These are phyloP conservation scores for Phthorimaea operculella DNA, from an alignment of 1,140 invertebrate genomes.

Conservation along the genomic window DNA sequence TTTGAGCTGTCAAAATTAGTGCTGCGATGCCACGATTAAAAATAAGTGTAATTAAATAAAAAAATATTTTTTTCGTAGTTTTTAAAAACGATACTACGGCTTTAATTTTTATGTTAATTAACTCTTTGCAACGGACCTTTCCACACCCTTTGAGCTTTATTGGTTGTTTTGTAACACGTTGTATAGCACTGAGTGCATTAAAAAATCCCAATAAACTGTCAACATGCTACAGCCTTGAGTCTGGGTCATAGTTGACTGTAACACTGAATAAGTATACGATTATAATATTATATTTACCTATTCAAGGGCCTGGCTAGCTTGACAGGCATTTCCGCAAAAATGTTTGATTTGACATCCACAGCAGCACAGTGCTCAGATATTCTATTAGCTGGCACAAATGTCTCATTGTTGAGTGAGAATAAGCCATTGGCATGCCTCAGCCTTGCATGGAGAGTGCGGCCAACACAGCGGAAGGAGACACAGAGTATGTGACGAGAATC, in stretches of 20 bases:
- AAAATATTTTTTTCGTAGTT: too few relatives aligned
- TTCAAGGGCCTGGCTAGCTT: constrained; percentile 61
- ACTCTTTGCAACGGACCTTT: too few relatives aligned
- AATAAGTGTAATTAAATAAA: too few relatives aligned
- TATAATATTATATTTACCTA: constrained; percentile 36
- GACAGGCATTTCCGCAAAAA: constrained; percentile 59
- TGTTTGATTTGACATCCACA: constrained; percentile 56
- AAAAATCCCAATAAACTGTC: too few relatives aligned
- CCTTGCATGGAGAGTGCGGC: constrained; percentile 54
- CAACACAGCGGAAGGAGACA: constrained; percentile 61
- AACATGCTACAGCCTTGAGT: neutral
- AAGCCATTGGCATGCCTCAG: constrained; percentile 59
- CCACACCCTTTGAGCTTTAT: too few relatives aligned
- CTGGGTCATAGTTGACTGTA: neutral
- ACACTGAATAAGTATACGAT: neutral
- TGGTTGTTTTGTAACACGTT: too few relatives aligned
- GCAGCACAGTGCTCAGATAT: constrained; percentile 62
- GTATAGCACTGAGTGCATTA: too few relatives aligned
- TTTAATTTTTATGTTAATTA: too few relatives aligned
- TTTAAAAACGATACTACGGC: too few relatives aligned
- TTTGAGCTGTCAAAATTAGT: too few relatives aligned
- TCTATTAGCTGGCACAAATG: constrained; percentile 59
- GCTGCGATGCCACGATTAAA: too few relatives aligned
- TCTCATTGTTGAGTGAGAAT: constrained; percentile 62
- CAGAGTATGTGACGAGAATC: constrained; percentile 57